Evolutionary conservation across 2,888 invertebrate species (phyloP).

Genomic region (Himalopsyche tibetana): DNA sequence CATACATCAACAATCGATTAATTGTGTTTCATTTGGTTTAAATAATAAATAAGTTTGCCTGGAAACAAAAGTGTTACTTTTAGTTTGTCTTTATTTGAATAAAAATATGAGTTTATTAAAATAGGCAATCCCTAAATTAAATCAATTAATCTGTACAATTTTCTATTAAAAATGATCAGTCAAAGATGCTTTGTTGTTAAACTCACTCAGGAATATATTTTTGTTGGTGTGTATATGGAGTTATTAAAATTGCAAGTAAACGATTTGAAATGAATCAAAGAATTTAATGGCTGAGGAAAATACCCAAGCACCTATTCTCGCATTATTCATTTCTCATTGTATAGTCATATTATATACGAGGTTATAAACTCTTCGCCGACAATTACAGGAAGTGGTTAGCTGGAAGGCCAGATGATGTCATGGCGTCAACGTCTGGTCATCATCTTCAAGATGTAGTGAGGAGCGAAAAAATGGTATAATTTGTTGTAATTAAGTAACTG

Average conservation of each 20-base stretch:
- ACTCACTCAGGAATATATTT: too few species aligned
- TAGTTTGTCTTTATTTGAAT: too few species aligned
- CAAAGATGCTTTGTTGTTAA: too few species aligned
- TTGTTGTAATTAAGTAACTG: background rate
- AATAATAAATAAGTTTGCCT: too few species aligned
- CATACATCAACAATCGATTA: too few species aligned
- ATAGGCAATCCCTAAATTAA: too few species aligned
- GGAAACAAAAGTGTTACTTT: too few species aligned
- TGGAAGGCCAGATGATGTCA: constrained; percentile 41
- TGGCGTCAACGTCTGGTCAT: constrained; percentile 11
- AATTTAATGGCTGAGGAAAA: background rate
- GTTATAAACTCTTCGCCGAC: constrained; percentile 40
- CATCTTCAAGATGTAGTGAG: constrained; percentile 8
- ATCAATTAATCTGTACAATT: too few species aligned
- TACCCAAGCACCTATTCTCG: constrained; percentile 5
- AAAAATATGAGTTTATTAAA: too few species aligned
- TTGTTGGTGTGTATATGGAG: too few species aligned
- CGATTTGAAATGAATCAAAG: background rate
- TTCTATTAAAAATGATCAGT: too few species aligned
- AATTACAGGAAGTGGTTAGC: constrained; percentile 33
- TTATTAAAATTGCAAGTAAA: background rate
- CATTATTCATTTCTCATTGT: constrained; percentile 1
- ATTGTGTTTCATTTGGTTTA: too few species aligned
- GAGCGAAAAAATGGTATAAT: background rate
- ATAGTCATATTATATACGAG: constrained; percentile 28